Percentiles rank a stretch among this genome's conserved stretches.
Evolutionary conservation across 2,797 vertebrate genomes (phyloP).

Genomic region (Fistularia commersonii): DNA sequence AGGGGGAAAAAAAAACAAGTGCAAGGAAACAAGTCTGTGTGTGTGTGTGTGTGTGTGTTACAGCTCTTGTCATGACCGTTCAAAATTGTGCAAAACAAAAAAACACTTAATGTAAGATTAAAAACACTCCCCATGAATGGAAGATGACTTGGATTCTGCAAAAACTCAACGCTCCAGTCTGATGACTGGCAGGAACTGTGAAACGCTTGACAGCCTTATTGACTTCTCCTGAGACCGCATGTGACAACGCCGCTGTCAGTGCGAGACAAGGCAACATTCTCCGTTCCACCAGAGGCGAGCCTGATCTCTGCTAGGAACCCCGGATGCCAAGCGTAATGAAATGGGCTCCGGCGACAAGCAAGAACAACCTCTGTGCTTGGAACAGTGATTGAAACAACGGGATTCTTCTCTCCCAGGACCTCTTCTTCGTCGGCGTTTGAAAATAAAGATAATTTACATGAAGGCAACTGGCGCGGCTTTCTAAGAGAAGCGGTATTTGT

Average conservation of each 20-base stretch:
- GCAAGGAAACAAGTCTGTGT: not conserved
- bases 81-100: conserved; percentile 20
- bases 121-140: conserved; percentile 9
- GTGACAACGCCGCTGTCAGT: conserved; percentile 48
- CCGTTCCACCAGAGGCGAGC: conserved; percentile 36
- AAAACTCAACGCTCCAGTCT: conserved; percentile 8
- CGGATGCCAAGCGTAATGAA: conserved; percentile 40
- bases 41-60: conserved; percentile 23
- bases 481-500: conserved; percentile 12
- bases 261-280: conserved; percentile 43
- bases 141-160: conserved; percentile 24
- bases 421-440: conserved; percentile 25
- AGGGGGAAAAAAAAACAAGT: conserved; percentile 7
- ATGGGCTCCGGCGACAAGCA: conserved; percentile 42
- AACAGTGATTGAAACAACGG: conserved; percentile 28
- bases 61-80: conserved; percentile 34
- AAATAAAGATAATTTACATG: conserved; percentile 35
- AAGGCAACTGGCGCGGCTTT: conserved; percentile 18
- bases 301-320: conserved; percentile 28
- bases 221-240: conserved; percentile 47
- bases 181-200: conserved; percentile 37
- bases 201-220: conserved; percentile 46
- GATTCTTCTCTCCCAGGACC: conserved; percentile 24
- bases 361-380: conserved; percentile 40
- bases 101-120: conserved; percentile 22